phyloP scores from a whole-genome alignment of 2,797 vertebrate genomes.

The Schizopygopsis malacanthus region DNA sequence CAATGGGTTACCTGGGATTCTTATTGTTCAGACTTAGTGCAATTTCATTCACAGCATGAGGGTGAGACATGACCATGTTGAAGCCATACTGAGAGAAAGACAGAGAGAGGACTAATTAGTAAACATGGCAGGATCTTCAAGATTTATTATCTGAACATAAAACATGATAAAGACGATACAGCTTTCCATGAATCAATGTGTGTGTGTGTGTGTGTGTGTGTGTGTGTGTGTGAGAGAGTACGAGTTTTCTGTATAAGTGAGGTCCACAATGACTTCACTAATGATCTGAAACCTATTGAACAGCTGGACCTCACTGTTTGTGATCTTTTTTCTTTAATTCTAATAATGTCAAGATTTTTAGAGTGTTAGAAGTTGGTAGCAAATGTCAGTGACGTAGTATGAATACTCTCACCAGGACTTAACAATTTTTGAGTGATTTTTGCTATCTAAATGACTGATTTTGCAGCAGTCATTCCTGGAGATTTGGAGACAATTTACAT shows the following conservation, averaged over 20 bases:
- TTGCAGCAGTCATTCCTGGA: background rate
- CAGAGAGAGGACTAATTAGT: constrained; percentile 54
- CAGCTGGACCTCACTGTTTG: background rate
- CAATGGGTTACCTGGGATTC: constrained; percentile 86
- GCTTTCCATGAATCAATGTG: constrained; percentile 21
- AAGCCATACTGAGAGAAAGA: constrained; percentile 89
- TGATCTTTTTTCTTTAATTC: background rate
- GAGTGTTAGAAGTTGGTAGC: background rate
- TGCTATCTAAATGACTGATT: background rate
- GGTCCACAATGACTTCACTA: background rate
- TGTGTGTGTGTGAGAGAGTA: no score
- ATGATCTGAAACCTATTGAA: background rate
- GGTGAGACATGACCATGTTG: constrained; percentile 99
- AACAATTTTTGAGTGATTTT: background rate
- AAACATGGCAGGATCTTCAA: constrained; percentile 45
- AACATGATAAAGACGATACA: constrained; percentile 44
- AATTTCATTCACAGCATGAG: constrained; percentile 97
- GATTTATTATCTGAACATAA: constrained; percentile 59
- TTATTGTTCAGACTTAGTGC: constrained; percentile 98
- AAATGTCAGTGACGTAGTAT: background rate
- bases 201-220: constrained; percentile 35
- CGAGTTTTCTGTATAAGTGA: background rate
- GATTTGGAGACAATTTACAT: background rate
- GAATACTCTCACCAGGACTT: background rate
- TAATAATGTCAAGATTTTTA: background rate